Evolutionary conservation across 2,888 invertebrate genomes (phyloP).

Genomic region (Thumatha senex): DNA sequence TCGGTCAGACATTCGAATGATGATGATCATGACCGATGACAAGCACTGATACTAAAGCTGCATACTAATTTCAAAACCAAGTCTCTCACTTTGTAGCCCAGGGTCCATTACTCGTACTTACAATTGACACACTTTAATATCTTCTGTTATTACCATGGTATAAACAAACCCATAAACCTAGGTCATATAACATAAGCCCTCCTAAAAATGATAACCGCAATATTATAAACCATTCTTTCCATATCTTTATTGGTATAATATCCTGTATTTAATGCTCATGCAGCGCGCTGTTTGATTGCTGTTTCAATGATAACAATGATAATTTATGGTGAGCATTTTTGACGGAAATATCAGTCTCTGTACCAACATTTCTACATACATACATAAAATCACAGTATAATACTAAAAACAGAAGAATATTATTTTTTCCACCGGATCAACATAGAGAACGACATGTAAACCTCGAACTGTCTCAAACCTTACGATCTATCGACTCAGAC

Average conservation of each 20-base stretch:
- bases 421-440: no score
- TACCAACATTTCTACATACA: not conserved
- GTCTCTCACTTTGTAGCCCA: no score
- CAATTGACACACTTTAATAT: constrained; percentile 4
- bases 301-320: constrained; percentile 15
- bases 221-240: constrained; percentile 25
- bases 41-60: no score
- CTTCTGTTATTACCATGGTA: not conserved
- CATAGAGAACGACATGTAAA: no score
- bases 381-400: no score
- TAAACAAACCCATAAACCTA: constrained; percentile 6
- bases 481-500: no score
- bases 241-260: constrained; percentile 31
- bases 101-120: no score
- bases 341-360: not conserved
- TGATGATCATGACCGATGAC: no score
- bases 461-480: no score
- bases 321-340: not conserved
- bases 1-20: no score
- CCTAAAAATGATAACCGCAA: constrained; percentile 19
- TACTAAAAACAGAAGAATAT: no score
- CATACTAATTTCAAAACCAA: no score
- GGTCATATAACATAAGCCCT: constrained; percentile 1
- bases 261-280: constrained; percentile 31
- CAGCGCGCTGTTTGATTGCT: constrained; percentile 6